Evolutionary conservation across 2,797 vertebrate genomes (phyloP).

Genomic region (Telmatherina bonti): DNA sequence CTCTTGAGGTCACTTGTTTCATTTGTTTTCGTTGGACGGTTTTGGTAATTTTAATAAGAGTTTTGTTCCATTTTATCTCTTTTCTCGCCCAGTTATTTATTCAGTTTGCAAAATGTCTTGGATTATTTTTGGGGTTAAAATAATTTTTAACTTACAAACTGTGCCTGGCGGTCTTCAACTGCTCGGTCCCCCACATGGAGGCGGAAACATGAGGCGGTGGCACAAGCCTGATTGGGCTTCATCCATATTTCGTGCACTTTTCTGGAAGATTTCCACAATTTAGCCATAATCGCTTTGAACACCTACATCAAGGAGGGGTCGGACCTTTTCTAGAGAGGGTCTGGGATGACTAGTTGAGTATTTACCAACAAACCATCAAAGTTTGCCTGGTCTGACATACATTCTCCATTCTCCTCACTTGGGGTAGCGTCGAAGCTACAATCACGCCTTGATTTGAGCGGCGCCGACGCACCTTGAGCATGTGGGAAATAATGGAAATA

Average conservation of each 20-base stretch:
- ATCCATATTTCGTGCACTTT: conserved; percentile 48
- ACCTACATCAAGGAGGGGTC: conserved; percentile 27
- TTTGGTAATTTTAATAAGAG: no score
- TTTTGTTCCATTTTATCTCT: no score
- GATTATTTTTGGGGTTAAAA: no score
- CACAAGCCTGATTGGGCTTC: not conserved
- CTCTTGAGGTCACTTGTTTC: no score
- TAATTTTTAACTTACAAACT: no score
- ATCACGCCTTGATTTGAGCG: conserved; percentile 37
- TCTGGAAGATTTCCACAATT: conserved; percentile 28
- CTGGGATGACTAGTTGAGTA: conserved; percentile 29
- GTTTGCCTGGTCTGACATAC: conserved; percentile 37
- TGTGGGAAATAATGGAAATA: conserved; percentile 61
- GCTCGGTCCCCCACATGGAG: no score
- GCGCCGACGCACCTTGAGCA: conserved; percentile 33
- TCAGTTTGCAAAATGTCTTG: no score
- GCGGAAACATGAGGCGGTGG: conserved; percentile 19
- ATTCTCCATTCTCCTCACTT: conserved; percentile 28
- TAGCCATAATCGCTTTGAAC: conserved; percentile 23
- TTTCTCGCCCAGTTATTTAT: no score
- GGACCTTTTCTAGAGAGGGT: not conserved
- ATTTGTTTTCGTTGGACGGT: no score
- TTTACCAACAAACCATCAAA: conserved; percentile 35
- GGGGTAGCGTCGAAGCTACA: conserved; percentile 47
- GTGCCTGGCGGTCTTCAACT: no score